Conservation (phyloP, 2,113 vertebrate genomes). For the Poicephalus gulielmi region DNA sequence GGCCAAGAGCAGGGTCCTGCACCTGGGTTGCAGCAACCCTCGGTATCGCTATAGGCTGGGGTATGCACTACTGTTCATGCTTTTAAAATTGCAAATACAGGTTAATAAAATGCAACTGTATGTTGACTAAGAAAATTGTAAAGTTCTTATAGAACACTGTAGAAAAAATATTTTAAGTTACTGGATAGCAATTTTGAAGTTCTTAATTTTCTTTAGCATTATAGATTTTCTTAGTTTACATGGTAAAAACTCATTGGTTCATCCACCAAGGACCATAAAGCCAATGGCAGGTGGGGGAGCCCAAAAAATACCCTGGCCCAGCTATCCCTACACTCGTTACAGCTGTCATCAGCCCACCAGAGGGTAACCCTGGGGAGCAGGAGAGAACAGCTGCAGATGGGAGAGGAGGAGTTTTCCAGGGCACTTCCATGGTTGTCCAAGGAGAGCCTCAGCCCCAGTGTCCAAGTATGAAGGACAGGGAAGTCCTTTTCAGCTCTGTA, state of each 20-base stretch:
- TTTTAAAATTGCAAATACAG: neutral
- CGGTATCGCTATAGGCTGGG: too few species aligned
- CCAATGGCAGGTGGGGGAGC: accelerated
- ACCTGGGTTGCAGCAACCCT: too few species aligned
- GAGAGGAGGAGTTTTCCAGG: accelerated
- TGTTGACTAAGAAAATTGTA: neutral
- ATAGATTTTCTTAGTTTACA: neutral
- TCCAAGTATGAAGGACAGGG: neutral
- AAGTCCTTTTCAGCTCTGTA: neutral
- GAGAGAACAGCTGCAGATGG: neutral
- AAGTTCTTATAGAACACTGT: neutral
- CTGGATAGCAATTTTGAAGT: neutral
- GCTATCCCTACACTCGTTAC: neutral
- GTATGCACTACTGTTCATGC: neutral
- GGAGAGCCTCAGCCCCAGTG: accelerated
- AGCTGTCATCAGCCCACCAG: neutral
- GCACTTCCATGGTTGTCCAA: neutral
- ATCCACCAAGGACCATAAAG: neutral
- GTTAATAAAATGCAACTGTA: neutral
- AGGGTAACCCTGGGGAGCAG: neutral
- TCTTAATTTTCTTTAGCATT: neutral
- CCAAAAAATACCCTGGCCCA: neutral
- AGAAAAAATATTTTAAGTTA: neutral
- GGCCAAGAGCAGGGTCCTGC: too few species aligned
- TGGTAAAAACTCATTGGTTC: neutral